These are phyloP conservation scores for Tromatobia lineatoria DNA, from an alignment of 2,888 invertebrate species.

Conservation along the genomic window DNA sequence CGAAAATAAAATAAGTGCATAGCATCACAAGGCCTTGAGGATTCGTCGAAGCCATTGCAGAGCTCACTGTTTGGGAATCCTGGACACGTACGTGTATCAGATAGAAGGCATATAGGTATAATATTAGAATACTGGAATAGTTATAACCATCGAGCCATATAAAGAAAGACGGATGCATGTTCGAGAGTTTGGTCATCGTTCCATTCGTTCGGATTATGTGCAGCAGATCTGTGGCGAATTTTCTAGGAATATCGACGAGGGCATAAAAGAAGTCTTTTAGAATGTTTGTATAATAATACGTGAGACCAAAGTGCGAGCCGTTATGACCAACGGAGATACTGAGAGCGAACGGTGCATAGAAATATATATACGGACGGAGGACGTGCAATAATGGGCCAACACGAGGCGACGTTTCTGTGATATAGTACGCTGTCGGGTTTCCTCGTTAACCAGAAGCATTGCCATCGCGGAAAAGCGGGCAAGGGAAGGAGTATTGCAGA, in stretches of 20 bases:
- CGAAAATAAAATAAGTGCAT: not conserved
- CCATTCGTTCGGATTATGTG: constrained; percentile 30
- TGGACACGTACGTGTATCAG: constrained; percentile 36
- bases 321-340: constrained; percentile 51
- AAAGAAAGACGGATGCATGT: constrained; percentile 25
- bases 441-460: constrained; percentile 39
- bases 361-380: not conserved
- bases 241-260: constrained; percentile 34
- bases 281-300: constrained; percentile 44
- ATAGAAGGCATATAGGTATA: constrained; percentile 16
- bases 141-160: not conserved
- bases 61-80: not conserved
- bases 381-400: constrained; percentile 47
- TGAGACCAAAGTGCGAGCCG: constrained; percentile 43
- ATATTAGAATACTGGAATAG: constrained; percentile 32
- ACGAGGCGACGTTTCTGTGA: constrained; percentile 16
- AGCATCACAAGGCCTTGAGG: not conserved
- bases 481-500: not conserved
- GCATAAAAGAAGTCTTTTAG: not conserved
- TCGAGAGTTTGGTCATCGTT: not conserved
- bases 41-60: constrained; percentile 23
- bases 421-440: constrained; percentile 11
- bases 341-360: not conserved
- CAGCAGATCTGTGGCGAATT: constrained; percentile 17
- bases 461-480: constrained; percentile 21